Conservation (phyloP, 2,888 invertebrate genomes). For the Pristionchus exspectatus region DNA sequence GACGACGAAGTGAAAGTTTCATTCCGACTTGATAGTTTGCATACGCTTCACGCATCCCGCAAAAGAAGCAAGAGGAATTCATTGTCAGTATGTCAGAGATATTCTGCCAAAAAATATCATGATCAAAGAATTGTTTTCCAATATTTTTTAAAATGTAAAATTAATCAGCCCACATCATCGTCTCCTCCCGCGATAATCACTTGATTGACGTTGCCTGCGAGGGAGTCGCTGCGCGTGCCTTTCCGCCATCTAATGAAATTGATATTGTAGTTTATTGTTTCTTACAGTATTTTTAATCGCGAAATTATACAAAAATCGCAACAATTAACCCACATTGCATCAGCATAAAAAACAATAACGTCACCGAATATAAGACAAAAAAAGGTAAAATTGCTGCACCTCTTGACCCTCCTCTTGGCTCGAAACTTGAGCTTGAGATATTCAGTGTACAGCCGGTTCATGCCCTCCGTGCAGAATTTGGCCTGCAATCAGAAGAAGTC, state of each 20-base stretch:
- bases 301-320: too few species aligned
- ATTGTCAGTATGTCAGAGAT: not conserved
- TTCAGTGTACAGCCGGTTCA: slow-evolving; percentile 77
- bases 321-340: too few species aligned
- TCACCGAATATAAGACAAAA: too few species aligned
- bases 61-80: not conserved
- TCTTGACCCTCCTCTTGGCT: slow-evolving; percentile 63
- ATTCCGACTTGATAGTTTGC: too few species aligned
- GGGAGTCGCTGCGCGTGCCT: slow-evolving; percentile 51
- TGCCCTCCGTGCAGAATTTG: slow-evolving; percentile 77
- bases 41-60: not conserved
- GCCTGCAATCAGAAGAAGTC: slow-evolving; percentile 63
- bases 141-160: not conserved
- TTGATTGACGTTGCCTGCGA: slow-evolving; percentile 64
- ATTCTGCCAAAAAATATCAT: not conserved
- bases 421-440: slow-evolving; percentile 74
- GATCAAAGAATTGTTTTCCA: not conserved
- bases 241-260: slow-evolving; percentile 32
- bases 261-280: too few species aligned
- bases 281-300: too few species aligned
- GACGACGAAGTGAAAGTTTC: too few species aligned
- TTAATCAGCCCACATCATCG: slow-evolving; percentile 66
- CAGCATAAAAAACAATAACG: too few species aligned
- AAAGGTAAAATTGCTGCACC: not conserved
- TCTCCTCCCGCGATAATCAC: slow-evolving; percentile 78